Evolutionary conservation across 2,113 vertebrate species (phyloP).

Genomic region (Amblyornis subalaris): DNA sequence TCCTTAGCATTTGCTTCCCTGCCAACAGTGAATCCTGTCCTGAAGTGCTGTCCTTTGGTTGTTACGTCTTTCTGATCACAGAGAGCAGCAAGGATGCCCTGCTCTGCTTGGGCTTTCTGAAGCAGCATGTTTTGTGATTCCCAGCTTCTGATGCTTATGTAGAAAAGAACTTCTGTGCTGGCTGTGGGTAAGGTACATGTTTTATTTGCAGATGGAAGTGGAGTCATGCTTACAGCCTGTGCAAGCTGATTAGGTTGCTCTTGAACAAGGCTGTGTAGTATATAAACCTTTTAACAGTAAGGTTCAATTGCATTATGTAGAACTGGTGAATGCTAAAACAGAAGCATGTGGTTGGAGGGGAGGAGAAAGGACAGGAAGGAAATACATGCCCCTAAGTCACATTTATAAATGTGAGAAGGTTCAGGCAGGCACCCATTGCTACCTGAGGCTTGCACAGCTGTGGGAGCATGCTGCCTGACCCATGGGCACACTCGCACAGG

Average conservation of each 20-base stretch:
- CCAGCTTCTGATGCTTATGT: not conserved
- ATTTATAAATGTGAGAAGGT: not conserved
- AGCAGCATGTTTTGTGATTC: not conserved
- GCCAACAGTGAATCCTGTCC: not conserved
- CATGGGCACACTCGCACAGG: not conserved
- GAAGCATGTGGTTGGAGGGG: not conserved
- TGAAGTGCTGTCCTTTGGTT: not conserved
- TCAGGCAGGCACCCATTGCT: not conserved
- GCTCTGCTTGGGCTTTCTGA: not conserved
- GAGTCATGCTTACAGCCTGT: not conserved
- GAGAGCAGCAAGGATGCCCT: not conserved
- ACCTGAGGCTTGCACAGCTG: not conserved
- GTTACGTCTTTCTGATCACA: not conserved
- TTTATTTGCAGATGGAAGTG: not conserved
- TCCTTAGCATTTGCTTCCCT: not conserved
- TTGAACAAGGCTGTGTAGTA: not conserved
- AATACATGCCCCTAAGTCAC: not conserved
- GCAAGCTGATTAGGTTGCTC: not conserved
- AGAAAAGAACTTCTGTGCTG: not conserved
- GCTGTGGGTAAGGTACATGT: not conserved
- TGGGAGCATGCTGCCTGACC: not conserved
- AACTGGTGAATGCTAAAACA: not conserved
- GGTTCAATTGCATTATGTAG: fast-evolving
- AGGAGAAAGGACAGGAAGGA: not conserved
- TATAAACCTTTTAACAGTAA: not conserved